Percentiles rank a stretch among this genome's conserved stretches.
These are phyloP conservation scores for Chaetogeoica ovagalla DNA, from an alignment of 2,888 invertebrate species.

Conservation along the genomic window DNA sequence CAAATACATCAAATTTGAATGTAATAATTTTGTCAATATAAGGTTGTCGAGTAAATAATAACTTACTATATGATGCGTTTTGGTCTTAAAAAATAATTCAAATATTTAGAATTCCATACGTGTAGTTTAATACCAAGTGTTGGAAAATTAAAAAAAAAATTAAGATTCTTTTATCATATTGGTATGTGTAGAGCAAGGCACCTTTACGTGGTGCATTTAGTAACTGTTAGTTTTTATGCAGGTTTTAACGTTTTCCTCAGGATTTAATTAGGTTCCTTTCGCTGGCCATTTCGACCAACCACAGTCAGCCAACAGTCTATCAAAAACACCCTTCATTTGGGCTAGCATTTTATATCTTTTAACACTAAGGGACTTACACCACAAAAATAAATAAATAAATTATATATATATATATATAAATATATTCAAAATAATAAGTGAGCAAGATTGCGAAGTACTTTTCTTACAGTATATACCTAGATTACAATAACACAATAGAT, in stretches of 20 bases:
- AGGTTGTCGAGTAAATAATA: too few relatives aligned
- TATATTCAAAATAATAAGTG: conserved; percentile 12
- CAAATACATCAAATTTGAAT: too few relatives aligned
- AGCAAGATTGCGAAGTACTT: conserved; percentile 17
- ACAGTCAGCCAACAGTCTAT: conserved; percentile 21
- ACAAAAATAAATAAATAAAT: conserved; percentile 25
- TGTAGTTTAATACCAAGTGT: too few relatives aligned
- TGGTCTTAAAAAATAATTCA: too few relatives aligned
- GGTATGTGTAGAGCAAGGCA: not conserved
- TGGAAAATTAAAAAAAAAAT: too few relatives aligned
- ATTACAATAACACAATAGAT: not conserved
- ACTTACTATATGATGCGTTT: too few relatives aligned
- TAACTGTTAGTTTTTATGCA: not conserved
- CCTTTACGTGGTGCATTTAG: not conserved
- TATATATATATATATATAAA: too few relatives aligned
- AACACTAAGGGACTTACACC: conserved; percentile 27
- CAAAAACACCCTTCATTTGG: conserved; percentile 37
- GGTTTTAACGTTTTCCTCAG: not conserved
- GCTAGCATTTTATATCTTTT: conserved; percentile 5
- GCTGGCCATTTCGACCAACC: not conserved
- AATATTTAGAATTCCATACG: too few relatives aligned
- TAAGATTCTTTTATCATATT: too few relatives aligned
- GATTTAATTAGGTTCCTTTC: not conserved
- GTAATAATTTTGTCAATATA: too few relatives aligned
- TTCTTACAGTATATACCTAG: conserved; percentile 25